Percentiles rank a stretch among this genome's conserved stretches.
Evolutionary conservation across 2,888 invertebrate species (phyloP).

Genomic region (Blera fallax): DNA sequence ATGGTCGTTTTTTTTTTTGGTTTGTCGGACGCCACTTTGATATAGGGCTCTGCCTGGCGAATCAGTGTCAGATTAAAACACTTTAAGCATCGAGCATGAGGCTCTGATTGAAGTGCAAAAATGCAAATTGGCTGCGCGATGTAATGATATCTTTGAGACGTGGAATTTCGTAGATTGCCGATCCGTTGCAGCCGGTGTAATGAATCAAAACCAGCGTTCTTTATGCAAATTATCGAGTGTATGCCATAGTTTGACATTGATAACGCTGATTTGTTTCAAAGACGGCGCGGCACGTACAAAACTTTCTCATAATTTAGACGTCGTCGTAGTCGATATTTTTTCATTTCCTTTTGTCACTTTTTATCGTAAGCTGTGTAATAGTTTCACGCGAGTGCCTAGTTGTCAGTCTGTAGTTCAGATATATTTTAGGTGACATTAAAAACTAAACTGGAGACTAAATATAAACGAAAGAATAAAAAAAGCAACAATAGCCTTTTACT

Average conservation of each 20-base stretch:
- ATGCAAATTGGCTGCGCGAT: constrained; percentile 66
- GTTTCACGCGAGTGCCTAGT: too few relatives aligned
- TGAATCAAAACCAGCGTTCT: constrained; percentile 52
- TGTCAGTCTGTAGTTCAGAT: too few relatives aligned
- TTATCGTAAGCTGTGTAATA: too few relatives aligned
- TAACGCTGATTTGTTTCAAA: constrained; percentile 29
- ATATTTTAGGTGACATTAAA: too few relatives aligned
- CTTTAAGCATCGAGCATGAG: constrained; percentile 66
- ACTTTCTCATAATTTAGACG: neutral
- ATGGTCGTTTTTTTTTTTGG: constrained; percentile 44
- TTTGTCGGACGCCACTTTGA: constrained; percentile 67
- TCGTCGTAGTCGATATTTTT: neutral
- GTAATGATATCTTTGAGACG: constrained; percentile 67
- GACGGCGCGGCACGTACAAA: constrained; percentile 1
- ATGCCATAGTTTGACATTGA: constrained; percentile 39
- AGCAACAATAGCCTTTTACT: too few relatives aligned
- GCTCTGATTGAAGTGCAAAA: constrained; percentile 71
- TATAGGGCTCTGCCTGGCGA: constrained; percentile 52
- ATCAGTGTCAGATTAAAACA: constrained; percentile 72
- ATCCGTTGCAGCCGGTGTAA: constrained; percentile 22
- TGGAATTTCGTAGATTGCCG: constrained; percentile 60
- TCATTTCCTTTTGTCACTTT: too few relatives aligned
- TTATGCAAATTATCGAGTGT: constrained; percentile 62
- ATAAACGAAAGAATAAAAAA: too few relatives aligned
- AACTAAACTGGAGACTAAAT: too few relatives aligned